Base-by-base conservation (phyloP, 1,140 invertebrate genomes). In the Lepidurus packardi region DNA sequence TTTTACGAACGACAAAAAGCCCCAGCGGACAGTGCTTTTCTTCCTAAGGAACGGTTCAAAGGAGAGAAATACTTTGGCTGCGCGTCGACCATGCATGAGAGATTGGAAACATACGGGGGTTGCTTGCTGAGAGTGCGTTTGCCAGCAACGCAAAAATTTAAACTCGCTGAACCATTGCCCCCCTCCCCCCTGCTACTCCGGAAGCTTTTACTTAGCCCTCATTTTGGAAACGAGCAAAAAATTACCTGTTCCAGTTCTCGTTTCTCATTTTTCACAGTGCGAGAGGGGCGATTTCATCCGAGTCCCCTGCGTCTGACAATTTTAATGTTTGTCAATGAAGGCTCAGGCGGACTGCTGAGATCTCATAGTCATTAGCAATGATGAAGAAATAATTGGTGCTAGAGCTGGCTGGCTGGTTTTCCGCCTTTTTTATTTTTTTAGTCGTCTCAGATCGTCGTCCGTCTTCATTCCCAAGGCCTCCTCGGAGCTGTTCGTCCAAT, bases 251-350 rank as follows among this genome's bases (percentile, higher is more conserved):
- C 34, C 34, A 34, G 34, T 65, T 9, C 21, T 1, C 53, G 53
- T 16, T 65, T 47, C 13, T 65, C 53, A 65, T 65, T 65, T 65
- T 16, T 65, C 53, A 65, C 53, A n/a, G 53, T 9, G 6, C 13
- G 53, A 65, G 21, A n/a, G 7, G 16, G 13, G 53, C 21, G 21
- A 65, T 65, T 65, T 65, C n/a, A 21, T 65, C 10, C 53, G 10
- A 65, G 4, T 1, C 6, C 13, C 53, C 16, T 65, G 53, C 4
- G 21, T 21, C 53, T 65, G 53, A 21, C 53, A n/a, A n/a, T 65
- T 65, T 65, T 65, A 65, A 65, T 65, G 53, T 65, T 65, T 65
- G 53, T 16, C 53, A 65, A 65, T 65, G 53, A 65, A 65, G 53
- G 53, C 13, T 65, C 53, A 13, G 53, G 16, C 21, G n/a, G 53